Conservation (phyloP, 35 echinoderm and acorn worm genomes). For the Apostichopus parvimensis region DNA sequence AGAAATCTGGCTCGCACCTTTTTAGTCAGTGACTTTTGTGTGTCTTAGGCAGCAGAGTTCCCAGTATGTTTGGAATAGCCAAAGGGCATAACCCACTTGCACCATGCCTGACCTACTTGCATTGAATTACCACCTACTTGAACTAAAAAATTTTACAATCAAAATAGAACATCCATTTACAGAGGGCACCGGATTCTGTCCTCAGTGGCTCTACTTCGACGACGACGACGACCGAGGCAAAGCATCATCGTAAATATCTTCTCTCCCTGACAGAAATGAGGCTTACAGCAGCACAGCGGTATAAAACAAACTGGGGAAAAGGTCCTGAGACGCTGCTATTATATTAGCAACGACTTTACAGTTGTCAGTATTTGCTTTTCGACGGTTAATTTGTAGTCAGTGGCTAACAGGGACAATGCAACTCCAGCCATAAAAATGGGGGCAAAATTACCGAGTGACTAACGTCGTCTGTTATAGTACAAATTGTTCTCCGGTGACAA, state of each 20-base stretch:
- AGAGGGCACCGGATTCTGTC: neutral
- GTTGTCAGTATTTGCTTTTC: neutral
- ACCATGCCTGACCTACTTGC: constrained; percentile 39
- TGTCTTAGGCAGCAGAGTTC: neutral
- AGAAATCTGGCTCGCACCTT: neutral
- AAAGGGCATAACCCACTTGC: constrained; percentile 46
- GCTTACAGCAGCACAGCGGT: neutral
- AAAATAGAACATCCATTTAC: constrained; percentile 13
- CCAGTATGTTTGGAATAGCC: constrained; percentile 25
- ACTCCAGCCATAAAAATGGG: neutral
- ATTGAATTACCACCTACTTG: constrained; percentile 8
- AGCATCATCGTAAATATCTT: neutral
- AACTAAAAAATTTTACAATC: constrained; percentile 3
- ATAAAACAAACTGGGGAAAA: neutral
- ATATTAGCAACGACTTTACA: neutral
- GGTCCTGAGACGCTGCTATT: neutral
- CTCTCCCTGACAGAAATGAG: neutral
- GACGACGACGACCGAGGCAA: neutral
- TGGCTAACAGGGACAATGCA: neutral
- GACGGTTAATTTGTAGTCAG: neutral
- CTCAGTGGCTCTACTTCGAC: neutral
- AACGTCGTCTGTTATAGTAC: neutral
- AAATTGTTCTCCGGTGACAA: neutral
- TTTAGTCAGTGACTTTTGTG: constrained; percentile 13
- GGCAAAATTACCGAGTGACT: neutral